A percentile compares a stretch with the other conserved stretches of the same genome.
Conservation (phyloP, 2,797 vertebrate species). For the Lacerta bilineata region DNA sequence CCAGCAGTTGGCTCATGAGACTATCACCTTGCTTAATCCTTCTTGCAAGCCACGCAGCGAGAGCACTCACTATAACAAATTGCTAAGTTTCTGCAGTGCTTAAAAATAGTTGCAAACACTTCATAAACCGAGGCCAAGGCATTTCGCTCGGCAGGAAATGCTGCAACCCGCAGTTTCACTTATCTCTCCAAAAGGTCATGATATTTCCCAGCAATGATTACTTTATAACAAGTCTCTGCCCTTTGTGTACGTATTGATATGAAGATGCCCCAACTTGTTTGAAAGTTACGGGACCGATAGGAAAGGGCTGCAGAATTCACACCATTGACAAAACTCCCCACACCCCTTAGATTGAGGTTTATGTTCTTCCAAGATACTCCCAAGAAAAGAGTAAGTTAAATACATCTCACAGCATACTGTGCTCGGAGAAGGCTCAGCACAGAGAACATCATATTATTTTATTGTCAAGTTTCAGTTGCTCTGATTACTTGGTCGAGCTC, state of each 20-base stretch:
- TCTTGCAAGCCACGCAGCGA: neutral
- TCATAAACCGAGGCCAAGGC: constrained; percentile 5
- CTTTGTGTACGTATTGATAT: neutral
- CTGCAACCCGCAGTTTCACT: constrained; percentile 21
- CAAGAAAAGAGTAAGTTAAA: constrained; percentile 23
- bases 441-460: neutral
- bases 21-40: neutral
- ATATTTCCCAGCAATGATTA: constrained; percentile 29
- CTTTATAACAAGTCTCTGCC: constrained; percentile 10
- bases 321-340: neutral
- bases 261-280: neutral
- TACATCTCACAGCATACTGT: neutral
- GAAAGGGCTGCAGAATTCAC: neutral
- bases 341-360: neutral
- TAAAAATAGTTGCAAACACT: neutral
- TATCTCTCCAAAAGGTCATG: neutral
- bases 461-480: neutral
- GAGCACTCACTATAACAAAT: neutral
- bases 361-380: constrained; percentile 9
- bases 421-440: neutral
- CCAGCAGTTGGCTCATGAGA: neutral
- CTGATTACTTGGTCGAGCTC: neutral
- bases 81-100: neutral
- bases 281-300: neutral
- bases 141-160: constrained; percentile 1